Evolutionary conservation across 92 coral and sea anemone genomes (phyloP), one percentile per base, ranked within the genome.

Genomic region (Micromussa lordhowensis): DNA sequence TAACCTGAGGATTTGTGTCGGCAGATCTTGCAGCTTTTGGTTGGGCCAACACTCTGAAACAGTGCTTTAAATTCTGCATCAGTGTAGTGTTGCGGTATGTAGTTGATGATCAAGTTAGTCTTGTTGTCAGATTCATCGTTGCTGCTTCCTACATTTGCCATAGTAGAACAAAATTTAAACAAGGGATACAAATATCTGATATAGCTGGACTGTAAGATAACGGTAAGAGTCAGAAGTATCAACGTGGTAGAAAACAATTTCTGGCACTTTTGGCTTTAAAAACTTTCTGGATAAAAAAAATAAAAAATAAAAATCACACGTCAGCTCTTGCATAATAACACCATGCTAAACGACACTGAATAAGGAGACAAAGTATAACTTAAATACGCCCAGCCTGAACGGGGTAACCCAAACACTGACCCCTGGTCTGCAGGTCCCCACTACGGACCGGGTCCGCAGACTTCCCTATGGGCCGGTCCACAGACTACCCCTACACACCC

Each of bases 31-130:
- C 93, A 94, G 89, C 82, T 94, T 53, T 94, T 95, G 53, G 94
- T 78, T 29, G 98, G 96, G 44, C 93, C 98, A 12, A 95, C 55
- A 4, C 83, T 75, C 64, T 90, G 86, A 81, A 95, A 95, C 48
- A 95, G 91, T 70, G 77, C 89, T 78, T 85, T 91, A 77, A 95
- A 95, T 21, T 89, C 92, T 55, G 86, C 82, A 55, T 95, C 98
- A 14, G 93, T 90, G 92, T 91, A 88, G 16, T 71, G 82, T 79
- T 95, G 98, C 6, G 98, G 98, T 4, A 95, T 58, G 74, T 95
- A 95, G 84, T 95, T 95, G 70, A 95, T 69, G 3, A 95, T 95
- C 73, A 95, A 90, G 85, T 93, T 95, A 30, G 98, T 95, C 82
- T 92, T 88, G 91, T 85, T 88, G 57, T 54, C 82, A 21, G 54